phyloP scores from a whole-genome alignment of 2,888 invertebrate genomes.

The Herminia tarsipennalis region DNA sequence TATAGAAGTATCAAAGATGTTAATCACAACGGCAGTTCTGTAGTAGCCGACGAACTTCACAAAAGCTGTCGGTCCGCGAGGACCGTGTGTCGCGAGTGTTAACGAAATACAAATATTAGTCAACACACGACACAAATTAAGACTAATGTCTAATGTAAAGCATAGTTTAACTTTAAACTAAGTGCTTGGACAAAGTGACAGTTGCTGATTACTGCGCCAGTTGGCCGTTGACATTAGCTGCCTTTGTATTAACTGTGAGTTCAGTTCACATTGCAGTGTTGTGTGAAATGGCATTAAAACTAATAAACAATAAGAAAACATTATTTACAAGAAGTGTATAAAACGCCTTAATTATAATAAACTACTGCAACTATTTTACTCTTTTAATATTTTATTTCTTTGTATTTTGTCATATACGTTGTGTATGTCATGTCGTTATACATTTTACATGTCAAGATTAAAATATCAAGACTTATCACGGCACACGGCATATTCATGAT shows the following conservation, averaged over 20 bases:
- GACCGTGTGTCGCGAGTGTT: constrained; percentile 68
- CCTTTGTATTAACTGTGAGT: constrained; percentile 25
- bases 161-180: constrained; percentile 79
- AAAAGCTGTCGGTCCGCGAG: constrained; percentile 24
- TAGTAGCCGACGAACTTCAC: constrained; percentile 4
- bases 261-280: constrained; percentile 3
- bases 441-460: too few species aligned
- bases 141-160: constrained; percentile 82
- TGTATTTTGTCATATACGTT: too few species aligned
- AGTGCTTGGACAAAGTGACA: constrained; percentile 79
- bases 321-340: too few species aligned
- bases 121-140: constrained; percentile 79
- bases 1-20: too few species aligned
- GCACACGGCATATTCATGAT: constrained; percentile 4
- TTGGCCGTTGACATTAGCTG: constrained; percentile 33
- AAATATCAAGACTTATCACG: too few species aligned
- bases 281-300: constrained; percentile 41
- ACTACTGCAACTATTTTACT: too few species aligned
- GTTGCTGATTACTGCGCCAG: constrained; percentile 60
- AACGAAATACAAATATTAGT: constrained; percentile 83
- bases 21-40: too few species aligned
- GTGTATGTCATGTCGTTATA: too few species aligned
- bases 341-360: too few species aligned
- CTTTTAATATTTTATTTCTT: too few species aligned
- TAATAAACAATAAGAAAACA: background rate